phyloP scores from a whole-genome alignment of 2,113 vertebrate genomes.

The Nothobranchius furzeri region DNA sequence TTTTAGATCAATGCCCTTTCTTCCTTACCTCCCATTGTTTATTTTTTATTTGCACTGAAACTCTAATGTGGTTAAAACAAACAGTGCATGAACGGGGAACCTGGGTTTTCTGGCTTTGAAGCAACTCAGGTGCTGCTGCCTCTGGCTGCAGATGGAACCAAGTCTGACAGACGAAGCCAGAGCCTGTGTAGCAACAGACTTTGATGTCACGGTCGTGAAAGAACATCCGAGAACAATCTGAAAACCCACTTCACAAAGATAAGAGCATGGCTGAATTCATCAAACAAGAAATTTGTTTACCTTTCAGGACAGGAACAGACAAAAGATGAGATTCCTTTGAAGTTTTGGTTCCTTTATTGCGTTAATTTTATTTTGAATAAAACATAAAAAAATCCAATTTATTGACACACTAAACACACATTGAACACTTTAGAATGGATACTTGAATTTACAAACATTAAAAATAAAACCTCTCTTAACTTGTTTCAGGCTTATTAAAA shows the following conservation, averaged over 20 bases:
- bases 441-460: too few species aligned
- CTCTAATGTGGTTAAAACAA: neutral
- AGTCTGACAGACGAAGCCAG: neutral
- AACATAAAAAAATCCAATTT: too few species aligned
- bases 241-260: conserved; percentile 4
- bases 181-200: neutral
- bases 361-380: too few species aligned
- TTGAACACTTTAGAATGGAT: too few species aligned
- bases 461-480: too few species aligned
- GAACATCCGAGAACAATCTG: neutral
- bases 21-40: too few species aligned
- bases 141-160: neutral
- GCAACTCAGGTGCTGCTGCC: conserved; percentile 15
- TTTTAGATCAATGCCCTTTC: too few species aligned
- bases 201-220: conserved; percentile 1
- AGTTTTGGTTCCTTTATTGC: too few species aligned
- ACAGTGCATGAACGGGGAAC: neutral
- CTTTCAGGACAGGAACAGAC: too few species aligned
- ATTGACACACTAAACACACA: too few species aligned
- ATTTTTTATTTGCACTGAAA: neutral
- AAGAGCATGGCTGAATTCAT: neutral
- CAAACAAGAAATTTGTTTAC: neutral
- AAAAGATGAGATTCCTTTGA: too few species aligned
- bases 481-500: too few species aligned
- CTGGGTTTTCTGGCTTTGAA: neutral